Base-by-base conservation (phyloP, 2,888 invertebrate species). In the Schizotus pectinicornis region DNA sequence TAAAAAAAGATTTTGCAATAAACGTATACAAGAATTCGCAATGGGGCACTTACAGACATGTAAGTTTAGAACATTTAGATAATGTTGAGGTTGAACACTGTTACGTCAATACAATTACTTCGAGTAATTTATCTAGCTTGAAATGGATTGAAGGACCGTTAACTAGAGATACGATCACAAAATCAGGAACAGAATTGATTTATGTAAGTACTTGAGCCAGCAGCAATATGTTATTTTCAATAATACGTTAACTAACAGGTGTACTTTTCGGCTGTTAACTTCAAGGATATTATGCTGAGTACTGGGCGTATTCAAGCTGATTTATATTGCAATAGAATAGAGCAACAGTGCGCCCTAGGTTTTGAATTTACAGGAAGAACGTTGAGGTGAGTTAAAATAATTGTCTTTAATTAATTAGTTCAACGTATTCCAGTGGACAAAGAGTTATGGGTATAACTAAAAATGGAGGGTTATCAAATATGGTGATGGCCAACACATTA, bases 231-330 rank as follows among this genome's bases (percentile, higher is more conserved):
- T 22, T 22, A 22, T 22, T 22, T 2, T 3, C 5, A 22, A 3
- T n/a, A n/a, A n/a, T n/a, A n/a, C n/a, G 5, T 22, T 22, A 13
- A 1, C 31, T 64, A 60, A 7, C 30, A 69, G 63, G 59, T 66
- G 1, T 85, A 88, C 69, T 94, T 91, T 74, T 81, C 93, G 0
- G 86, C 95, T 0, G 77, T 98, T 8, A 98, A 98, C 81, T 98
- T 97, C 86, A 88, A 94, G 72, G 98, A 98, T 77, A 83, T 98
- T 0, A 97, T 98, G 98, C 82, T 94, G 0, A 94, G 95, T 0
- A 93, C 93, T 0, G 97, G 95, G 1, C 94, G 94, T 73, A 84
- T 98, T 3, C 88, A 91, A 3, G 86, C 88, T 0, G 96, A 97
- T 75, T 86, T 84, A 31, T 22, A 5, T 22, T 3, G 5, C 5